These are phyloP conservation scores for Lacanobia oleracea DNA, from an alignment of 2,888 invertebrate genomes.

Conservation along the genomic window DNA sequence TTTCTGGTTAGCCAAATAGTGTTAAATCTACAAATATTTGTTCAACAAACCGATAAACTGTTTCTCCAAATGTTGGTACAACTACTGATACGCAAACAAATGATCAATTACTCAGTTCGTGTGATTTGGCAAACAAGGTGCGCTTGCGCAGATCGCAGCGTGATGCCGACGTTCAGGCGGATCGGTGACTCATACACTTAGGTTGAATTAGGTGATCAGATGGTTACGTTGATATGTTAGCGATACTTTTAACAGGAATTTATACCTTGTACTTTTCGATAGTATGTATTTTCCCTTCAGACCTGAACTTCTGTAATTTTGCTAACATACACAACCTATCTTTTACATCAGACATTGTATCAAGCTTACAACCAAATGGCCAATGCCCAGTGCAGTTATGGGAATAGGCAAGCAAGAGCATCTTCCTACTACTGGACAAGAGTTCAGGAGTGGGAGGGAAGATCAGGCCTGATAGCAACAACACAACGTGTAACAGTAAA, in stretches of 20 bases:
- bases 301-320: not conserved
- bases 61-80: conserved; percentile 56
- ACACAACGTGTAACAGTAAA: no score
- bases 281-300: not conserved
- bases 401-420: no score
- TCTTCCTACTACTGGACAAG: no score
- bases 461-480: not conserved
- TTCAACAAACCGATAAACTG: conserved; percentile 21
- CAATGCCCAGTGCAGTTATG: no score
- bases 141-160: conserved; percentile 49
- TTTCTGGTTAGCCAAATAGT: conserved; percentile 6
- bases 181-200: conserved; percentile 59
- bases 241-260: conserved; percentile 12
- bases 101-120: conserved; percentile 69
- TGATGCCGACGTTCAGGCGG: conserved; percentile 49
- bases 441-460: not conserved
- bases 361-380: no score
- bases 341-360: no score
- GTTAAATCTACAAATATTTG: conserved; percentile 34
- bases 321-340: no score
- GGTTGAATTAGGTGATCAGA: conserved; percentile 41
- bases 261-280: conserved; percentile 16
- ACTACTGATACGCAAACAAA: conserved; percentile 61
- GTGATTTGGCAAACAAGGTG: conserved; percentile 73
- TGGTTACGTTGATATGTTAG: conserved; percentile 27